These are phyloP conservation scores for Scaptomyza pallida DNA, from an alignment of 1,140 invertebrate genomes.

Conservation along the genomic window DNA sequence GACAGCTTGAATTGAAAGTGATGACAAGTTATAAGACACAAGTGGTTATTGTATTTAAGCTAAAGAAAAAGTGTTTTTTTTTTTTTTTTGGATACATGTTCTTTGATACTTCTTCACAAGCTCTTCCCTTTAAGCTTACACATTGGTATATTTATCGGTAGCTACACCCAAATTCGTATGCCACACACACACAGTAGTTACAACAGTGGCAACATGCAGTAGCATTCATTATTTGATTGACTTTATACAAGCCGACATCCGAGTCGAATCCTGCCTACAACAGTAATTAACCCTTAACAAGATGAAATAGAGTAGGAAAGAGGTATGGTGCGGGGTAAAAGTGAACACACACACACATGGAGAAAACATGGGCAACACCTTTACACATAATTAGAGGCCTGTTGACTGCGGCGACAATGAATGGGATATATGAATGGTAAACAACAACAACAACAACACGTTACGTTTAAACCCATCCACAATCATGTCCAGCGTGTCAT, in stretches of 20 bases:
- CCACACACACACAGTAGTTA: slow-evolving; percentile 19
- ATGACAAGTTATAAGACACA: not conserved
- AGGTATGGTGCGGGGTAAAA: not conserved
- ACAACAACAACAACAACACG: slow-evolving; percentile 40
- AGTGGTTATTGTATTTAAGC: too few species aligned
- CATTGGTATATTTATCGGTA: not conserved
- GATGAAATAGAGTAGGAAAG: slow-evolving; percentile 16
- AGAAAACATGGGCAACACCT: slow-evolving; percentile 53
- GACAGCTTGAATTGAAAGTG: slow-evolving; percentile 40
- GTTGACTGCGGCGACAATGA: slow-evolving; percentile 69
- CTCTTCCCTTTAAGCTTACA: too few species aligned
- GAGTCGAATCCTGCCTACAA: slow-evolving; percentile 39
- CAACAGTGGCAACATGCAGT: slow-evolving; percentile 27
- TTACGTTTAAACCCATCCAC: slow-evolving; percentile 3
- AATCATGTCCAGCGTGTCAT: slow-evolving; percentile 46
- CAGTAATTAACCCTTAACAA: slow-evolving; percentile 69
- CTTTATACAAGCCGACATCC: slow-evolving; percentile 33
- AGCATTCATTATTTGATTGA: slow-evolving; percentile 18
- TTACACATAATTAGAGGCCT: slow-evolving; percentile 80
- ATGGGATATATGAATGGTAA: slow-evolving; percentile 60
- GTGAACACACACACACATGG: slow-evolving; percentile 26
- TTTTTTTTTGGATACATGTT: not conserved
- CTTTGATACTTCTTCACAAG: too few species aligned
- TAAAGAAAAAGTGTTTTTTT: too few species aligned
- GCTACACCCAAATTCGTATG: not conserved